Evolutionary conservation across 1,140 invertebrate genomes (phyloP).

Genomic region (Probaryconus sp.): DNA sequence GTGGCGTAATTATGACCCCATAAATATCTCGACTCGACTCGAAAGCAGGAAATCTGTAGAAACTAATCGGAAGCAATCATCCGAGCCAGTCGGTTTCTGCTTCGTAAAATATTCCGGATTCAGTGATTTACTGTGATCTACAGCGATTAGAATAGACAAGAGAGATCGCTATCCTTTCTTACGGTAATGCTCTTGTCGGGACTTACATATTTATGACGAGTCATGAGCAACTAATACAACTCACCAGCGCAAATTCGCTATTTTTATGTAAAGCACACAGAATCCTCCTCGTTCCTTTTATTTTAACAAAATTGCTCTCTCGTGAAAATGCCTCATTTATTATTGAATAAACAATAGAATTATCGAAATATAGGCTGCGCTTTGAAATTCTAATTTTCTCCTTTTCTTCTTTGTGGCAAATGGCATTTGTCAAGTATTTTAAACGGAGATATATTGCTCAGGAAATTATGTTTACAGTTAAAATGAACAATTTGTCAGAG

Average conservation of each 20-base stretch:
- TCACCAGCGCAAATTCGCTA: constrained; percentile 25
- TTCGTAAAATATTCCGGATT: constrained; percentile 49
- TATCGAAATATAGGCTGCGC: constrained; percentile 12
- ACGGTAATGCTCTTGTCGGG: background rate
- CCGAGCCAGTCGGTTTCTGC: constrained; percentile 38
- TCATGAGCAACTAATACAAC: constrained; percentile 26
- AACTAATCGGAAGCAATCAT: constrained; percentile 55
- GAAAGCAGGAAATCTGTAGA: constrained; percentile 35
- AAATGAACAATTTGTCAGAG: too few species aligned
- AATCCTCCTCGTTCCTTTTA: background rate
- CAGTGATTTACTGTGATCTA: constrained; percentile 50
- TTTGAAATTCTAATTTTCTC: background rate
- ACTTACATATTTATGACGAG: constrained; percentile 48
- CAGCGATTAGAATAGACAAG: constrained; percentile 39
- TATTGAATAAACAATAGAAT: constrained; percentile 12
- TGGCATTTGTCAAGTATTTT: background rate
- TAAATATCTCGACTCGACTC: constrained; percentile 33
- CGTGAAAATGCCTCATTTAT: constrained; percentile 5
- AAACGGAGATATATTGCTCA: too few species aligned
- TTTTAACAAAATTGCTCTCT: background rate
- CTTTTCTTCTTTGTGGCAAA: background rate
- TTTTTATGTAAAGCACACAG: constrained; percentile 19
- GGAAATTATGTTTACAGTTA: too few species aligned
- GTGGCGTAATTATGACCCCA: constrained; percentile 41
- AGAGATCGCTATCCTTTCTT: constrained; percentile 21